Base-by-base conservation (phyloP, 2,113 vertebrate genomes). In the Burhinus bistriatus region DNA sequence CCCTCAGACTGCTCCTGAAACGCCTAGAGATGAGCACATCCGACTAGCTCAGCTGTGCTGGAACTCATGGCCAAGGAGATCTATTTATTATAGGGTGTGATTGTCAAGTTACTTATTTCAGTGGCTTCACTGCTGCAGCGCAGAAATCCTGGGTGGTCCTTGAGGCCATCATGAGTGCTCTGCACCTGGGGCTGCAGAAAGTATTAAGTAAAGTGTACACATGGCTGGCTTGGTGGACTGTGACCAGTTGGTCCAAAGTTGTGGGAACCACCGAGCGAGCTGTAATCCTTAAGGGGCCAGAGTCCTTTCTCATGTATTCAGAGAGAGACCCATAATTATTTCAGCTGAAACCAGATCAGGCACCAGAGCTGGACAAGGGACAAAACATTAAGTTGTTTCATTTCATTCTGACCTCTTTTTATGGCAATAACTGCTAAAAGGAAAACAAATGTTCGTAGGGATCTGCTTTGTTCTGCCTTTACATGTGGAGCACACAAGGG, bases 341-440 rank as follows among this genome's bases (percentile, higher is more conserved):
- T 85, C 93, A 93, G 83, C n/a, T 95, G 95, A 95, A 97, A 95
- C 58, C 45, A 87, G 91, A 97, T 96, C 78, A 95, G 91, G 97
- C 95, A 95, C 71, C 75, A 94, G 93, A 94, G 87, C 96, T 97
- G 96, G 93, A 97, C 81, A 88, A 81, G 54, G 89, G 89, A 97
- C 91, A 95, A 89, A 96, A 95, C 58, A 88, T 93, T 87, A 96
- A 95, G 93, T 97, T 96, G 93, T 95, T 96, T 97, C 94, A 96
- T 98, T 96, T 96, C 72, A 86, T 96, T 94, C 91, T 94, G 93
- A 94, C 94, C 83, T 96, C 83, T 95, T 96, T 97, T 97, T 96
- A 96, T 83, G 82, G 95, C 87, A 96, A 91, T 96, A 95, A 95
- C 94, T 91, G 95, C 91, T 97, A 97, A 97, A 97, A 98, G 93